Conservation (phyloP, 2,113 vertebrate species). For the Gorilla gorilla region DNA sequence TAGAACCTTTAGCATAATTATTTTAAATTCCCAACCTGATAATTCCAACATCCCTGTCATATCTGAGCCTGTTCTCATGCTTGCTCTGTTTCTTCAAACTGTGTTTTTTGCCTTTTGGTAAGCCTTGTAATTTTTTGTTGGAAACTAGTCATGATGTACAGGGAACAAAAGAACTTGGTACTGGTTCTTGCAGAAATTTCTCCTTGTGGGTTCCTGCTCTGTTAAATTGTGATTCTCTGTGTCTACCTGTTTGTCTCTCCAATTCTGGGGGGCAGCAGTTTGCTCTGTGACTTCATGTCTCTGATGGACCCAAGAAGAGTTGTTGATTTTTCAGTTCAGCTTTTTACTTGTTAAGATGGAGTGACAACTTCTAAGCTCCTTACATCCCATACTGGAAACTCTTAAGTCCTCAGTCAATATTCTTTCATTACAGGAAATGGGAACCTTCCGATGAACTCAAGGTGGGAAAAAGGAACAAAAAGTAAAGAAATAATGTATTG, state of each 20-base stretch:
- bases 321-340: neutral
- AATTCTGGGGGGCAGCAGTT: neutral
- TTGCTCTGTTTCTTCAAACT: neutral
- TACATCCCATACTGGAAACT: neutral
- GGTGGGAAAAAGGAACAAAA: neutral
- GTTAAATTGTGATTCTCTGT: neutral
- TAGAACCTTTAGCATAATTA: neutral
- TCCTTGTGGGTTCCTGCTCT: neutral
- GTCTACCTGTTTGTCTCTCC: neutral
- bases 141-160: neutral
- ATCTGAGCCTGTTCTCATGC: neutral
- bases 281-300: neutral
- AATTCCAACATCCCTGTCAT: neutral
- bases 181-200: neutral
- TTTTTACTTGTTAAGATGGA: neutral
- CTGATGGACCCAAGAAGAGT: neutral
- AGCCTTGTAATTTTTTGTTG: neutral
- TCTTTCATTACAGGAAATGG: neutral
- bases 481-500: neutral
- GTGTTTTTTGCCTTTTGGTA: neutral
- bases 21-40: neutral
- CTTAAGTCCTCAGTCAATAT: neutral
- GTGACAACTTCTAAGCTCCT: conserved; percentile 9
- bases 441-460: neutral
- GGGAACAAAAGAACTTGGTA: neutral